A percentile compares a stretch with the other conserved stretches of the same genome.
Conservation (phyloP, 1,140 invertebrate species). For the Drosophila auraria region DNA sequence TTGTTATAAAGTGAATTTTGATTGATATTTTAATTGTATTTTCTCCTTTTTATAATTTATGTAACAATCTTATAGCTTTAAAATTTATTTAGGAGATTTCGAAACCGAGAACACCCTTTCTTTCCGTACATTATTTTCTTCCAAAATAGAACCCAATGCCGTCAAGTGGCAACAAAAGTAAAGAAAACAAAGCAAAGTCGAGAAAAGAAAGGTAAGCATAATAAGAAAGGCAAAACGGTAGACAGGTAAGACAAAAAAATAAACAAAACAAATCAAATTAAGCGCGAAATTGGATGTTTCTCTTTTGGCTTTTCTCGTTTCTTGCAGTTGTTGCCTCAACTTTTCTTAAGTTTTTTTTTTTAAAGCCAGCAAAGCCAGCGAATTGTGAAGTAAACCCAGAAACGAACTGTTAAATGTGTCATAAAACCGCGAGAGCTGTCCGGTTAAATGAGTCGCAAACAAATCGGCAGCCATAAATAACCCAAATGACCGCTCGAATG, state of each 20-base stretch:
- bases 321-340: conserved; percentile 8
- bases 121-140: background rate
- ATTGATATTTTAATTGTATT: background rate
- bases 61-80: background rate
- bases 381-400: conserved; percentile 29
- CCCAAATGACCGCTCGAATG: conserved; percentile 76
- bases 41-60: background rate
- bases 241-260: conserved; percentile 6
- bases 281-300: conserved; percentile 67
- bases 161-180: conserved; percentile 19
- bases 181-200: background rate
- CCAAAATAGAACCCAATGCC: background rate
- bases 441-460: conserved; percentile 71
- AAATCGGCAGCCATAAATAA: conserved; percentile 78
- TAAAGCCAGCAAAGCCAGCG: conserved; percentile 18
- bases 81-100: background rate
- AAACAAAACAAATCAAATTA: conserved; percentile 66
- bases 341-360: conserved; percentile 12
- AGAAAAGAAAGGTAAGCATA: conserved; percentile 12
- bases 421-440: conserved; percentile 66
- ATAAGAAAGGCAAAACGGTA: conserved; percentile 10
- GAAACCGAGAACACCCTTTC: background rate
- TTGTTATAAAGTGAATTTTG: background rate
- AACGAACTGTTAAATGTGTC: conserved; percentile 69
- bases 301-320: conserved; percentile 14